These are phyloP conservation scores for Notarius quadriscutis DNA, from an alignment of 2,113 vertebrate genomes.

Conservation along the genomic window DNA sequence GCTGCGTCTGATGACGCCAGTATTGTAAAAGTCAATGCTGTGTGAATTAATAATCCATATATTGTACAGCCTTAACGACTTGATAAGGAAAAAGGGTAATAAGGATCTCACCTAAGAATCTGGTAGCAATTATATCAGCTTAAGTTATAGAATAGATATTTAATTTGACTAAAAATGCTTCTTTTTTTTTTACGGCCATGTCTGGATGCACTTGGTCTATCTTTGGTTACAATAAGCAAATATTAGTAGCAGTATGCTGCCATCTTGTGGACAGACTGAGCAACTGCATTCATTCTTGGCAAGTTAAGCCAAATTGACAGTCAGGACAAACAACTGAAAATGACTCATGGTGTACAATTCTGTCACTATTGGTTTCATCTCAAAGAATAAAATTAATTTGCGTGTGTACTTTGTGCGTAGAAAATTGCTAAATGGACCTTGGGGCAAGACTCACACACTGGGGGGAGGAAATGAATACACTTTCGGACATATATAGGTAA, in stretches of 20 bases:
- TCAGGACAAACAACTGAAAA: background rate
- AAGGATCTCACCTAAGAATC: background rate
- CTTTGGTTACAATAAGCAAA: background rate
- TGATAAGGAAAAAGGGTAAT: background rate
- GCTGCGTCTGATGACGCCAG: background rate
- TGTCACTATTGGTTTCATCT: background rate
- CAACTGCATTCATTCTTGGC: background rate
- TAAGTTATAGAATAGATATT: background rate
- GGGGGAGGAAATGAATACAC: too few relatives aligned
- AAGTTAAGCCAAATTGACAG: background rate
- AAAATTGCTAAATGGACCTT: background rate
- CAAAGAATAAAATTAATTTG: background rate
- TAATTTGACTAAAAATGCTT: background rate
- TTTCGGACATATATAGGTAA: too few relatives aligned
- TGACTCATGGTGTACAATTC: background rate
- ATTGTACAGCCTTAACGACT: background rate
- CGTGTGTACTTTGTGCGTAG: background rate
- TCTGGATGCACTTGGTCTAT: background rate
- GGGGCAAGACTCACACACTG: background rate
- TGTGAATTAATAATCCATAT: background rate
- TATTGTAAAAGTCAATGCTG: background rate
- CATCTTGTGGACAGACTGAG: constrained; percentile 19
- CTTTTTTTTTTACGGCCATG: background rate
- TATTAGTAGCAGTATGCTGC: constrained; percentile 4
- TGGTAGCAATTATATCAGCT: background rate